Base-by-base conservation (phyloP, 2,888 invertebrate species). In the Troides helena region DNA sequence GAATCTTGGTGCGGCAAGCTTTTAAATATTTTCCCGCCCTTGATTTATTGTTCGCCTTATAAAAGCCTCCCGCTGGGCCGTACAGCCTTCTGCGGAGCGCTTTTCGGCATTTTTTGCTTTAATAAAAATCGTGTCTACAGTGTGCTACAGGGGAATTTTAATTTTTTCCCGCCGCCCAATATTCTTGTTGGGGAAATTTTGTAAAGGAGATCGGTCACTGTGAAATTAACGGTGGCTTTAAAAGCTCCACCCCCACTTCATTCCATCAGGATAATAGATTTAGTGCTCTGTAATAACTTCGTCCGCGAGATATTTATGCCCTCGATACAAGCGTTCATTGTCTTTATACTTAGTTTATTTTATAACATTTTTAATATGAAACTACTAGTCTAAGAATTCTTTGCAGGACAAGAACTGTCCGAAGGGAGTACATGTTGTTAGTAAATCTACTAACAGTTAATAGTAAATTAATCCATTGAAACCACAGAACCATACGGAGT, bases 41-140 rank as follows among this genome's bases (percentile, higher is more conserved):
- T 90, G 91, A 91, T 91, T 91, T 90, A 91, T 90, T 80, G 87
- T 81, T 78, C 81, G 86, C 87, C 85, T 90, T 89, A 90, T 90
- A 89, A 90, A 90, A 90, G 89, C 90, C 86, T 89, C 89, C 90
- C 88, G 86, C 87, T 81, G 84, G 82, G 83, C 79, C 74, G 74
- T 69, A 73, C 73, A 78, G 80, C 78, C 79, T 78, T 77, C 78
- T 74, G 72, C 73, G 80, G 81, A 85, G 81, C 83, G 82, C 84
- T 84, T 87, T 88, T 86, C 81, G 88, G 84, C 82, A 82, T 83
- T 87, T 85, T 84, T 84, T 86, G 85, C 84, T 85, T 88, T 70
- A 70, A 70, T 70, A 70, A 70, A 87, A 87, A 88, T 87, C 86
- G 83, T 80, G 81, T 82, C 83, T 85, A 82, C 83, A 79, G 78